Base-by-base conservation (phyloP, 1,140 invertebrate genomes). In the Drosophila gunungcola region DNA sequence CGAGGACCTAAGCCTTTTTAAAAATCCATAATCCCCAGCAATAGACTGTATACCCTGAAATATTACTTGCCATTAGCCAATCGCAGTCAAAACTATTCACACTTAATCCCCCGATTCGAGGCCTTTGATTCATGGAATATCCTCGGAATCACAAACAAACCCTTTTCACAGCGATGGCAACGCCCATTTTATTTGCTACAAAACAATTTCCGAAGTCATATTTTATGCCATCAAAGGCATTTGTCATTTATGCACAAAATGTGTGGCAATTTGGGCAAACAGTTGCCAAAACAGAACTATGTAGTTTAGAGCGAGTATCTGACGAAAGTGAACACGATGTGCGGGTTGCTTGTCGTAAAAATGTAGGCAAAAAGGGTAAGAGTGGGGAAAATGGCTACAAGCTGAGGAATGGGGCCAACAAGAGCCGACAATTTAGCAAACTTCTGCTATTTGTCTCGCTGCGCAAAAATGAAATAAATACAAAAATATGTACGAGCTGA, bases 161-260 rank as follows among this genome's bases (percentile, higher is more conserved):
- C 67, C 65, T 52, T 60, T 72, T 27, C 38, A 41, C 43, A 43
- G 12, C 49, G 16, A 72, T 70, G 43, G 51, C 63, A 78, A 70
- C 78, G 67, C 52, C 78, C 77, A 38, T 61, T 89, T 89, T 89
- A 89, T 89, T 74, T 85, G 73, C 84, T 78, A 74, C 85, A 89
- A 89, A 89, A 89, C 84, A 89, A 89, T 89, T 89, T 84, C 48
- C 85, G 80, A 89, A 89, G 84, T 80, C 85, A 89, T 89, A 89
- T 89, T 90, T 89, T 89, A 90, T 89, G 80, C 85, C 85, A 89
- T 90, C 80, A 90, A 78, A 90, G 84, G 85, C 84, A 89, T 89
- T 89, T 89, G 84, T 89, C 84, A 89, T 88, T 88, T 88, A 88
- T 88, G 76, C 84, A 75, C 79, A 89, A 89, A 88, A 89, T 88